A percentile compares a stretch with the other conserved stretches of the same genome.
These are phyloP conservation scores for Eueremaeus valkanovi DNA, from an alignment of 2,888 invertebrate genomes.

Conservation along the genomic window DNA sequence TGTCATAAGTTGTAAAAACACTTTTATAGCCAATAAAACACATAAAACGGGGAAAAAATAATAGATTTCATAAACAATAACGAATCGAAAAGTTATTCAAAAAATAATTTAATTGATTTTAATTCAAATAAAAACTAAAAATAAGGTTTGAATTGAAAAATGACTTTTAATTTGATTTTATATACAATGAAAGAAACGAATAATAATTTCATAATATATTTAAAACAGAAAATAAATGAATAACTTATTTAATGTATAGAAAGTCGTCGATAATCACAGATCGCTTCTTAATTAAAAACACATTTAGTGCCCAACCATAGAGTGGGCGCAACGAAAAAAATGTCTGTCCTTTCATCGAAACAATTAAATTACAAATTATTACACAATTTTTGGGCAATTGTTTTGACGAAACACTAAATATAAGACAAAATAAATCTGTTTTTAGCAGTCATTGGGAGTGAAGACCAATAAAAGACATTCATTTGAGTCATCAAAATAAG, in stretches of 20 bases:
- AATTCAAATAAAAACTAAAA: no score
- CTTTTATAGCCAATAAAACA: no score
- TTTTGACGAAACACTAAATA: not conserved
- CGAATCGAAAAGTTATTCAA: no score
- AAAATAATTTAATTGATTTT: no score
- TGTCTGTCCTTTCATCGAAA: not conserved
- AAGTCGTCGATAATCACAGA: slow-evolving; percentile 19
- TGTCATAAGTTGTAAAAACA: no score
- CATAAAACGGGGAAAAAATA: no score
- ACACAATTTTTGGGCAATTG: not conserved
- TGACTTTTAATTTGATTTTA: not conserved
- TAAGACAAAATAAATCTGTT: not conserved
- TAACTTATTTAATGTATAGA: not conserved
- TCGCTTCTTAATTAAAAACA: slow-evolving; percentile 13
- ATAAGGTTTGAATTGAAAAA: not conserved
- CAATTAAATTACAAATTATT: no score
- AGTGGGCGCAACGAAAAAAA: not conserved
- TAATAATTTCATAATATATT: not conserved
- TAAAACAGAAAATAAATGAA: slow-evolving; percentile 3
- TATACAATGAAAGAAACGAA: not conserved
- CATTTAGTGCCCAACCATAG: not conserved
- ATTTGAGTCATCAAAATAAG: not conserved
- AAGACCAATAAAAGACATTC: not conserved
- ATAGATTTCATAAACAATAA: no score
- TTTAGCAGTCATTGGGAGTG: not conserved